These are phyloP conservation scores for Archips crataeganus DNA, from an alignment of 2,888 invertebrate species.

Conservation along the genomic window DNA sequence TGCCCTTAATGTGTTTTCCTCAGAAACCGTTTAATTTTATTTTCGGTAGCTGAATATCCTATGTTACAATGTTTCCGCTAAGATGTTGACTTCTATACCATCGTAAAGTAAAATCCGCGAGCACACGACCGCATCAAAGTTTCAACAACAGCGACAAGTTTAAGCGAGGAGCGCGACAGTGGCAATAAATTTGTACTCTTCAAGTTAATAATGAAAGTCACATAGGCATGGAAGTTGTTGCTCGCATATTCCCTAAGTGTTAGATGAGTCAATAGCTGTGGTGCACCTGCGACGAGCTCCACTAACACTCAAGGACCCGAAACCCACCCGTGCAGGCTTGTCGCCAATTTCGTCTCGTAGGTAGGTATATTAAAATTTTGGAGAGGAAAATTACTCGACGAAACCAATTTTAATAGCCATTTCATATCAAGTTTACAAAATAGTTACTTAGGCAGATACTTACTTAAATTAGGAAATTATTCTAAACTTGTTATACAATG, in stretches of 20 bases:
- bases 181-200: conserved; percentile 62
- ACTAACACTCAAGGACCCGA: conserved; percentile 62
- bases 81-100: conserved; percentile 32
- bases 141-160: conserved; percentile 53
- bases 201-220: conserved; percentile 66
- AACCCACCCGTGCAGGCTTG: conserved; percentile 54
- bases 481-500: neutral
- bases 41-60: conserved; percentile 25
- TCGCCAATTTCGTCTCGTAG: conserved; percentile 68
- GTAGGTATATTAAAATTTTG: conserved; percentile 58
- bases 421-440: neutral
- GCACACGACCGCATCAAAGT: conserved; percentile 53
- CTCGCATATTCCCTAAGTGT: conserved; percentile 71
- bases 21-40: conserved; percentile 45
- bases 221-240: conserved; percentile 71
- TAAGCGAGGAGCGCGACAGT: conserved; percentile 52
- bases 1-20: conserved; percentile 58
- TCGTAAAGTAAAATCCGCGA: conserved; percentile 43
- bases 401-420: conserved; percentile 38
- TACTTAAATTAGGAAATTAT: too few species aligned
- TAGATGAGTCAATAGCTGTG: conserved; percentile 71
- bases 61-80: conserved; percentile 34
- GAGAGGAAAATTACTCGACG: conserved; percentile 66
- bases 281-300: conserved; percentile 72
- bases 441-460: neutral